Percentiles rank a stretch among this genome's conserved stretches.
Evolutionary conservation across 1,140 invertebrate genomes (phyloP).

Genomic region (Hetaerina americana): DNA sequence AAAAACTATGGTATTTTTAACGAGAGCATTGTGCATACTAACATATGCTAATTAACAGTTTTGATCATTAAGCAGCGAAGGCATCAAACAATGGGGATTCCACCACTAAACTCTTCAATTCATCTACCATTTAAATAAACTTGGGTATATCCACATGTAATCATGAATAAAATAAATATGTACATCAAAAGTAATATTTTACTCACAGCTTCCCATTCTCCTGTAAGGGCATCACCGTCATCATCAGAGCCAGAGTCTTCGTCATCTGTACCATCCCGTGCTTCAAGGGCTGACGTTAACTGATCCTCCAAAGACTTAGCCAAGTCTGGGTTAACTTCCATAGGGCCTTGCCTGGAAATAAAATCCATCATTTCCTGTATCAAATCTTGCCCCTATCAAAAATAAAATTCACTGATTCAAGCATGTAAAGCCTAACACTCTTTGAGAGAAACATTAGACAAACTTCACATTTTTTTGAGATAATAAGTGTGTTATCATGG

Average conservation of each 20-base stretch:
- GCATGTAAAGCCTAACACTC: slow-evolving; percentile 14
- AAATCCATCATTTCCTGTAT: slow-evolving; percentile 17
- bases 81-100: too few species aligned
- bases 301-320: slow-evolving; percentile 43
- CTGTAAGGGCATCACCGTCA: slow-evolving; percentile 37
- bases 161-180: too few species aligned
- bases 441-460: too few species aligned
- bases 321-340: slow-evolving; percentile 38
- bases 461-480: too few species aligned
- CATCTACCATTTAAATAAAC: too few species aligned
- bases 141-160: too few species aligned
- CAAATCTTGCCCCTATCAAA: slow-evolving; percentile 22
- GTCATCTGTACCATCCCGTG: slow-evolving; percentile 33
- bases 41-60: too few species aligned
- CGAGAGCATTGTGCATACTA: too few species aligned
- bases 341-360: slow-evolving; percentile 36
- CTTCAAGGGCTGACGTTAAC: slow-evolving; percentile 35
- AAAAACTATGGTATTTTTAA: too few species aligned
- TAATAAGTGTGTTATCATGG: too few species aligned
- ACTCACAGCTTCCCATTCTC: slow-evolving; percentile 54
- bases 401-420: slow-evolving; percentile 14
- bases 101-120: too few species aligned
- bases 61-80: too few species aligned
- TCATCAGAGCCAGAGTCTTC: slow-evolving; percentile 54
- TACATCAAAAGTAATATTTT: background rate